Evolutionary conservation across 2,113 vertebrate genomes (phyloP).

Genomic region (Ceyx margarethae): DNA sequence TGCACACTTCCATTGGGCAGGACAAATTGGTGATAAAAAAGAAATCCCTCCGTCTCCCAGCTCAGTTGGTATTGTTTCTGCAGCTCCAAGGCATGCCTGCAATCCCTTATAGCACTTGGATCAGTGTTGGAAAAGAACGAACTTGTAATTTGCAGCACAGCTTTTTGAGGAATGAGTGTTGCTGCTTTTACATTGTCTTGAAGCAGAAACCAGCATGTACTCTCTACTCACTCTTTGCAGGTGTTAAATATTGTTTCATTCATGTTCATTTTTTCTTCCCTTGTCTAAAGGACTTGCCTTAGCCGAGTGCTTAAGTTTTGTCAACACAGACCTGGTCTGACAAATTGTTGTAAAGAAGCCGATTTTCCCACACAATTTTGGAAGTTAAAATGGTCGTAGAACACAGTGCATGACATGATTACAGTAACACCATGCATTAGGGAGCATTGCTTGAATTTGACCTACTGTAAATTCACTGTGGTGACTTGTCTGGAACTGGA

Average conservation of each 20-base stretch:
- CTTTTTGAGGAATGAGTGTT: not conserved
- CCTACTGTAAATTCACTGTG: not conserved
- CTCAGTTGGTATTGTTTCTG: not conserved
- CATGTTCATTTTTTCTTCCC: not conserved
- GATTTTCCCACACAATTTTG: not conserved
- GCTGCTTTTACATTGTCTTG: constrained; percentile 8
- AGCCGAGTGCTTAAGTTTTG: not conserved
- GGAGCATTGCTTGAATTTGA: not conserved
- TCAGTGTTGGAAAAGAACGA: not conserved
- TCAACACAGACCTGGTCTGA: not conserved
- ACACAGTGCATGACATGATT: not conserved
- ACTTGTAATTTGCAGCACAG: not conserved
- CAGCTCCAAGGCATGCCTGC: not conserved
- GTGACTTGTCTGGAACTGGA: not conserved
- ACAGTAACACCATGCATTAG: not conserved
- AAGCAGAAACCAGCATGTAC: not conserved
- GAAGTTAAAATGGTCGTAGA: not conserved
- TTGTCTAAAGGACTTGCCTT: not conserved
- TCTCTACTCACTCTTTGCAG: not conserved
- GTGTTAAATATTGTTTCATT: not conserved
- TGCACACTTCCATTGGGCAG: not conserved
- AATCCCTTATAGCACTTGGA: not conserved
- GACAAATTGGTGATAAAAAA: not conserved
- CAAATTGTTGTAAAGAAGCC: not conserved
- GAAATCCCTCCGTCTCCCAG: not conserved